Evolutionary conservation across 2,113 vertebrate genomes (phyloP).

Genomic region (Melanocharis versteri): DNA sequence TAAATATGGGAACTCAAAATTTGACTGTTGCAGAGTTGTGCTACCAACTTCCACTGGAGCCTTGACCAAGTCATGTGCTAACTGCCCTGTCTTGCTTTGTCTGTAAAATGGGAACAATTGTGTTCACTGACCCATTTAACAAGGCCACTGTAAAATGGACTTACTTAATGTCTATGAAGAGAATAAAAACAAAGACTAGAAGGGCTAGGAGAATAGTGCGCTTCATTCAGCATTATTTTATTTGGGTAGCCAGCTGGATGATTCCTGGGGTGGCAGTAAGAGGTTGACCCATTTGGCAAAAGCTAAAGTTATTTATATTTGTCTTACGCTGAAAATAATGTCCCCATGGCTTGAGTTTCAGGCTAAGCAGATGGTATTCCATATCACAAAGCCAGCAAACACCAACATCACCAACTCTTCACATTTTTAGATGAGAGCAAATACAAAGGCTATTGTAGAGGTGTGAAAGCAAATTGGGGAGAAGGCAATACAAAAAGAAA

Average conservation of each 20-base stretch:
- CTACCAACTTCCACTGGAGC: background rate
- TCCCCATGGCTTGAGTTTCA: background rate
- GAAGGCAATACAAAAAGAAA: background rate
- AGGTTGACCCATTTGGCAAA: slow-evolving; percentile 37
- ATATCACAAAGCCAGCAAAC: slow-evolving; percentile 7
- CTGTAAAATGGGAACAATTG: background rate
- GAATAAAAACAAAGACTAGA: background rate
- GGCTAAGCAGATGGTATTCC: background rate
- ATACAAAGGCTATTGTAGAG: background rate
- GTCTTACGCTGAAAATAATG: background rate
- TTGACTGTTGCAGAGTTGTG: background rate
- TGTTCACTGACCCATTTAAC: background rate
- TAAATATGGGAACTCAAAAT: background rate
- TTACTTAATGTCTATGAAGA: background rate
- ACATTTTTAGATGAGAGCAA: background rate
- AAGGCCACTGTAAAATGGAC: background rate
- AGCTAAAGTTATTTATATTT: slow-evolving; percentile 22
- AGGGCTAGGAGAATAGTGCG: background rate
- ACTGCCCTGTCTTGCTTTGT: background rate
- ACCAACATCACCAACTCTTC: background rate
- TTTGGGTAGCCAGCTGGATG: slow-evolving; percentile 8
- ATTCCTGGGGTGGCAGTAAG: slow-evolving; percentile 7
- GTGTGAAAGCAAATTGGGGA: accelerated
- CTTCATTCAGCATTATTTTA: slow-evolving; percentile 18
- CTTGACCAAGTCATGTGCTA: background rate